Percentiles rank a stretch among this genome's conserved stretches.
These are phyloP conservation scores for Dysmachus trigonus DNA, from an alignment of 2,888 invertebrate species.

Conservation along the genomic window DNA sequence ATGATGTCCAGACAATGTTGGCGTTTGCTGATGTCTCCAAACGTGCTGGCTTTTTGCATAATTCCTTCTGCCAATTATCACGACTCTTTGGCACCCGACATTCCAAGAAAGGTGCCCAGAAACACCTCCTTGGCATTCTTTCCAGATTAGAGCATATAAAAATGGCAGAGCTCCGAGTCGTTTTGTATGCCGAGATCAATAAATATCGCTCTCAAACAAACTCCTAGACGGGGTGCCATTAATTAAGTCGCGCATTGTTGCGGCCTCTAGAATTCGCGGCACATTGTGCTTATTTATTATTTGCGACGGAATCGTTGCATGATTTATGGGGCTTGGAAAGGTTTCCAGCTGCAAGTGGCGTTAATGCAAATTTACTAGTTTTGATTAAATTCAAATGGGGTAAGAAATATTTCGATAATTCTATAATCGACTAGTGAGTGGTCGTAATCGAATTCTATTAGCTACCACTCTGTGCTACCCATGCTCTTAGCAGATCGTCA, in stretches of 20 bases:
- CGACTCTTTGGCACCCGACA: conserved; percentile 45
- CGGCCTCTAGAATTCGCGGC: background rate
- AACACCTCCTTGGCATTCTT: conserved; percentile 27
- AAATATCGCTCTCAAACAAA: conserved; percentile 4
- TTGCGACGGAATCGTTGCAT: background rate
- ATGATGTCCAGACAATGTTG: conserved; percentile 37
- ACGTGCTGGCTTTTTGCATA: conserved; percentile 23
- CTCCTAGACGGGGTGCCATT: conserved; percentile 21
- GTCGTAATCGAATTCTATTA: conserved; percentile 8
- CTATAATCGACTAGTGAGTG: background rate
- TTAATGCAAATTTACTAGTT: conserved; percentile 39
- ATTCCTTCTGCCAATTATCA: conserved; percentile 42
- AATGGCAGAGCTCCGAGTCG: background rate
- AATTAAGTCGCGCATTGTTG: conserved; percentile 21
- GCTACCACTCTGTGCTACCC: background rate
- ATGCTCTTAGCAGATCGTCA: background rate
- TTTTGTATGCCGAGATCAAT: background rate
- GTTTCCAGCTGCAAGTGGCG: conserved; percentile 29
- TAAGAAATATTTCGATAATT: background rate
- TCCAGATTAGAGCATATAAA: conserved; percentile 30
- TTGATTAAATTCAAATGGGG: conserved; percentile 10
- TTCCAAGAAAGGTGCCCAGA: conserved; percentile 35
- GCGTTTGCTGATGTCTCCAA: conserved; percentile 36
- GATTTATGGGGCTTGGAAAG: conserved; percentile 8
- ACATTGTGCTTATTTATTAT: conserved; percentile 32